These are phyloP conservation scores for Pterostichus madidus DNA, from an alignment of 2,888 invertebrate species.

Conservation along the genomic window DNA sequence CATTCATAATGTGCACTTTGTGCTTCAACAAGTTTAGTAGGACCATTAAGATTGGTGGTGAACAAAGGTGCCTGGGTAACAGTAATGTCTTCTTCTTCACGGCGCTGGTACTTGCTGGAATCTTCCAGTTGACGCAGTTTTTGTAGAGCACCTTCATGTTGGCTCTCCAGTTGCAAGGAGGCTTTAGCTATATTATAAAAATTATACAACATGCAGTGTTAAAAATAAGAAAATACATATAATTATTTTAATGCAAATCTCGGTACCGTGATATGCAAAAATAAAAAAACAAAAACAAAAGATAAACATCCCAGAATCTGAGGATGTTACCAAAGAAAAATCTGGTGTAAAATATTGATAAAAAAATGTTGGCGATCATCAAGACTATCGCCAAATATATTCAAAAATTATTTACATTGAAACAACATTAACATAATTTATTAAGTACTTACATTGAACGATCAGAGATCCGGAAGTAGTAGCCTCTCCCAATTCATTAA, in stretches of 20 bases:
- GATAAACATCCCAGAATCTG: background rate
- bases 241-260: background rate
- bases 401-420: slow-evolving; percentile 14
- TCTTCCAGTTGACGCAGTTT: slow-evolving; percentile 94
- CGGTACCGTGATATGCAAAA: too few relatives aligned
- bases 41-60: slow-evolving; percentile 91
- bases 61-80: slow-evolving; percentile 92
- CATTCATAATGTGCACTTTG: slow-evolving; percentile 96
- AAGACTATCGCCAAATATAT: background rate
- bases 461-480: slow-evolving; percentile 95
- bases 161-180: slow-evolving; percentile 91
- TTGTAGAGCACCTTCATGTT: slow-evolving; percentile 92
- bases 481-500: slow-evolving; percentile 96
- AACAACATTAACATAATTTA: slow-evolving; percentile 5
- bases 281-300: slow-evolving; percentile 35
- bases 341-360: slow-evolving; percentile 13
- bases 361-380: slow-evolving; percentile 1
- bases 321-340: slow-evolving; percentile 20
- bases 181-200: slow-evolving; percentile 84
- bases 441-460: slow-evolving; percentile 86
- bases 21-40: slow-evolving; percentile 90
- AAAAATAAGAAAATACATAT: slow-evolving; percentile 26
- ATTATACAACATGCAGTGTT: slow-evolving; percentile 35
- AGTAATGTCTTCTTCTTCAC: slow-evolving; percentile 88
- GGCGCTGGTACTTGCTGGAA: slow-evolving; percentile 86